These are phyloP conservation scores for Papilio xuthus DNA, from an alignment of 1,140 invertebrate species.

Conservation along the genomic window DNA sequence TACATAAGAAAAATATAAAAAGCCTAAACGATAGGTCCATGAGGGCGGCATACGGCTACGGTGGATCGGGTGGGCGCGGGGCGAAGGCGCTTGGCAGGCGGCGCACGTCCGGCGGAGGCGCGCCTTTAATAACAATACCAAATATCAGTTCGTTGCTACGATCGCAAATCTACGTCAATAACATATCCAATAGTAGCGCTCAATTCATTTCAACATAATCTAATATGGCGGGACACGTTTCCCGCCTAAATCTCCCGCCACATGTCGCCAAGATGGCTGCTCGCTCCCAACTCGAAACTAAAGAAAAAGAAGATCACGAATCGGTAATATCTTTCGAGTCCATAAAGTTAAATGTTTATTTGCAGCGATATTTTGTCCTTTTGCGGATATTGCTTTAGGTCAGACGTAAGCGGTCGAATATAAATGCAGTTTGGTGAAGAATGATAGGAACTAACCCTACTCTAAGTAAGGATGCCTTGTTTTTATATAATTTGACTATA, in stretches of 20 bases:
- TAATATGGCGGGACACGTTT: constrained; percentile 79
- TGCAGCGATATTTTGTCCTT: constrained; percentile 80
- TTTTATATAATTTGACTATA: background rate
- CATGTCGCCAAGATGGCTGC: constrained; percentile 81
- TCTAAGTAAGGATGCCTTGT: background rate
- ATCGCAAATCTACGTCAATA: constrained; percentile 82
- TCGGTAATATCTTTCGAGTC: constrained; percentile 81
- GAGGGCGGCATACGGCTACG: constrained; percentile 54
- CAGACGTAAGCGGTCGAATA: constrained; percentile 48
- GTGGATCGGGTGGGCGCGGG: constrained; percentile 53
- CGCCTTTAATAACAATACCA: constrained; percentile 80
- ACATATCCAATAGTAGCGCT: constrained; percentile 81
- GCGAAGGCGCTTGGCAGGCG: constrained; percentile 56
- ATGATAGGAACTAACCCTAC: constrained; percentile 18
- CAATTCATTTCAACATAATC: constrained; percentile 82
- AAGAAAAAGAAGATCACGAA: constrained; percentile 81
- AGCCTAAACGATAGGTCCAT: constrained; percentile 79
- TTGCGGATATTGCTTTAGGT: constrained; percentile 77
- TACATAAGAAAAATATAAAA: constrained; percentile 82
- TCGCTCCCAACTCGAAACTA: constrained; percentile 75
- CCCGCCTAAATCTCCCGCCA: constrained; percentile 80
- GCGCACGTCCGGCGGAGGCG: constrained; percentile 71
- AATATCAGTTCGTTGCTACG: constrained; percentile 82
- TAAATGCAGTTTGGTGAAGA: constrained; percentile 36
- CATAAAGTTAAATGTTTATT: constrained; percentile 82